Conservation (phyloP, 2,797 vertebrate species). For the Cryptoblepharus egeriae region DNA sequence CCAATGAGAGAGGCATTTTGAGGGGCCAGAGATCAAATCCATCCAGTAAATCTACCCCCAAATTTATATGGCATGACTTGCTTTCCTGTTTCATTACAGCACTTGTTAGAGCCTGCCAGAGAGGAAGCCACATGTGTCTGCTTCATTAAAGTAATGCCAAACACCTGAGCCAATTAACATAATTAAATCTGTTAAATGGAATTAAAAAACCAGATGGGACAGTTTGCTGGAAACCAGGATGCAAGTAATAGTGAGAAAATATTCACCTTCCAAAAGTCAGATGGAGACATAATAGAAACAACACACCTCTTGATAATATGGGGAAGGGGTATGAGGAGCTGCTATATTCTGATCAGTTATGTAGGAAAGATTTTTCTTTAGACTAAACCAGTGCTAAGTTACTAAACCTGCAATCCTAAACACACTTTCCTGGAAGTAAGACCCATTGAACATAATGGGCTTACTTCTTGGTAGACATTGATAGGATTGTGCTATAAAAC, state of each 20-base stretch:
- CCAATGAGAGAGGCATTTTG: not conserved
- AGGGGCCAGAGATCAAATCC: not conserved
- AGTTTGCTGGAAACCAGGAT: conserved; percentile 2
- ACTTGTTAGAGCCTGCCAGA: not conserved
- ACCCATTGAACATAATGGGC: no score
- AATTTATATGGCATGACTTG: not conserved
- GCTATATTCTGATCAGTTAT: not conserved
- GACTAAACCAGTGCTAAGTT: not conserved
- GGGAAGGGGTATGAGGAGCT: not conserved
- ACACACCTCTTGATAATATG: not conserved
- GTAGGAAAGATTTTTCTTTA: not conserved
- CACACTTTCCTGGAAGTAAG: no score
- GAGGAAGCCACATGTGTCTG: conserved; percentile 25
- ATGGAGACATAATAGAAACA: not conserved
- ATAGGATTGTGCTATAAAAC: no score
- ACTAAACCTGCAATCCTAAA: no score
- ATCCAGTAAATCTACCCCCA: not conserved
- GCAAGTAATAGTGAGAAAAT: conserved; percentile 49
- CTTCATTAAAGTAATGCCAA: conserved; percentile 45
- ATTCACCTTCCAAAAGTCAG: conserved; percentile 28
- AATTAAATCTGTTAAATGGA: conserved; percentile 34
- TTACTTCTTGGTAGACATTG: no score
- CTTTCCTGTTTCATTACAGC: not conserved
- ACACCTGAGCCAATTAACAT: conserved; percentile 56
- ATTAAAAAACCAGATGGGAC: conserved; percentile 54